A percentile compares a stretch with the other conserved stretches of the same genome.
Evolutionary conservation across 2,797 vertebrate species (phyloP).

Genomic region (Loriculus beryllinus): DNA sequence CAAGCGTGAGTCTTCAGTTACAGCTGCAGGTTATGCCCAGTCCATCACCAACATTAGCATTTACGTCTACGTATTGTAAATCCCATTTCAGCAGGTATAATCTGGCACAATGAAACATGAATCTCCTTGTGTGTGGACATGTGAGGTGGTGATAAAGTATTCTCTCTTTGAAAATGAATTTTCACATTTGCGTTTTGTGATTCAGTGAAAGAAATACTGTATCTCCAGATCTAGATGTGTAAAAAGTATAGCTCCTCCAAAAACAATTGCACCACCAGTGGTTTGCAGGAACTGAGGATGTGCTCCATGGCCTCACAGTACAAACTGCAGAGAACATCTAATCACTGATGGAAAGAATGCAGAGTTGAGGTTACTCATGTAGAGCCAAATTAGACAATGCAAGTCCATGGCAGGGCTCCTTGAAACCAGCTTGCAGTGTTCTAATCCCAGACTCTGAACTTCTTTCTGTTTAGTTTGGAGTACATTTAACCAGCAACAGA

Average conservation of each 20-base stretch:
- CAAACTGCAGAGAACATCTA: not conserved
- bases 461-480: conserved; percentile 9
- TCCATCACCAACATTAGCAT: not conserved
- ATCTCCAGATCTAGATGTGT: not conserved
- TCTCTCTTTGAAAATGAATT: not conserved
- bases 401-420: not conserved
- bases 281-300: not conserved
- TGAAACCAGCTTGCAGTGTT: not conserved
- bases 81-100: not conserved
- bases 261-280: accelerated
- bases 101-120: not conserved
- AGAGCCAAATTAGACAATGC: not conserved
- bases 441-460: not conserved
- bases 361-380: not conserved
- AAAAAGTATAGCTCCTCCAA: not conserved
- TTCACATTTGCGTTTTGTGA: not conserved
- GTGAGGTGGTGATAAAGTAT: not conserved
- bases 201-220: not conserved
- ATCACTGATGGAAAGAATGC: not conserved
- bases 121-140: not conserved
- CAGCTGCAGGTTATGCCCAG: not conserved
- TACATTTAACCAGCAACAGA: not conserved
- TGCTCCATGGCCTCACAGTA: not conserved
- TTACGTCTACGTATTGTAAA: not conserved
- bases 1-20: not conserved